phyloP scores from a whole-genome alignment of 2,888 invertebrate genomes.

The Antheraea yamamai region DNA sequence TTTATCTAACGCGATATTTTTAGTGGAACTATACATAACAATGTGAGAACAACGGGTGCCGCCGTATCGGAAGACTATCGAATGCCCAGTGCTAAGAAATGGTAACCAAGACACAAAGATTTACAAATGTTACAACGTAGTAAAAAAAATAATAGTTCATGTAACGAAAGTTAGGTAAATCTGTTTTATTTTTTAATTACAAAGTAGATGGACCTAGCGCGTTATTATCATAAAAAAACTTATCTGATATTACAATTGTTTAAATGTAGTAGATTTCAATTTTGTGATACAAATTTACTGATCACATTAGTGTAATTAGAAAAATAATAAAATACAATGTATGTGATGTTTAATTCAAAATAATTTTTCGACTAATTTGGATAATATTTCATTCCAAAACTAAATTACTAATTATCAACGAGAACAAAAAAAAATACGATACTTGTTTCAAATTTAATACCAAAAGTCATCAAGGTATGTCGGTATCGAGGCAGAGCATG shows the following conservation, averaged over 20 bases:
- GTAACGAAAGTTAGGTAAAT: background rate
- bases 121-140: background rate
- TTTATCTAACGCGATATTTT: constrained; percentile 33
- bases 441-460: background rate
- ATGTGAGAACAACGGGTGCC: constrained; percentile 62
- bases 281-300: too few relatives aligned
- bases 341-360: background rate
- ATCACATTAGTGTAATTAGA: background rate
- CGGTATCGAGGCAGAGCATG: background rate
- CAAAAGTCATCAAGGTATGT: background rate
- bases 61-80: constrained; percentile 52
- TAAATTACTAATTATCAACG: background rate
- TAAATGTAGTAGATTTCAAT: too few relatives aligned
- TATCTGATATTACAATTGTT: background rate
- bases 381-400: background rate
- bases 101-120: constrained; percentile 55
- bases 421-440: background rate
- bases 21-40: constrained; percentile 70
- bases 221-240: background rate
- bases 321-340: background rate
- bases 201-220: background rate
- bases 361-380: background rate
- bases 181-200: background rate
- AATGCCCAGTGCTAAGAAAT: constrained; percentile 69
- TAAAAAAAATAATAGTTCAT: background rate